Conservation (phyloP, 64 coral and sea anemone species). For the Montipora cactus region DNA sequence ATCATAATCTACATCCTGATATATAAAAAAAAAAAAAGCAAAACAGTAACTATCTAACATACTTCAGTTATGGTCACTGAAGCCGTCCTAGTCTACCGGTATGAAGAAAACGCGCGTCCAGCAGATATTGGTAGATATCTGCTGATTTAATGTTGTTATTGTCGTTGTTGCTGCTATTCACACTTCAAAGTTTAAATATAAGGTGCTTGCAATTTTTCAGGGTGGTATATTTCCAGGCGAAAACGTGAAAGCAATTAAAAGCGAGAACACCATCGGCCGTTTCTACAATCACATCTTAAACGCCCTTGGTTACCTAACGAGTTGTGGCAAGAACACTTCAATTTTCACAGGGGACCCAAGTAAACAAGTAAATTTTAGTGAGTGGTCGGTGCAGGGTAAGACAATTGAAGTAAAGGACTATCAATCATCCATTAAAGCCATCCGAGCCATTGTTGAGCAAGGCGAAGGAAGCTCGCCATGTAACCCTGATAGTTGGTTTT, state of each 20-base stretch:
- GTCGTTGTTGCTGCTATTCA: too few relatives aligned
- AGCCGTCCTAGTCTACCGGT: too few relatives aligned
- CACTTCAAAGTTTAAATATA: too few relatives aligned
- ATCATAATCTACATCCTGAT: too few relatives aligned
- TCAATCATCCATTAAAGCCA: slow-evolving; percentile 56
- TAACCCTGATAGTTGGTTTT: slow-evolving; percentile 66
- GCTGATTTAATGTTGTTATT: too few relatives aligned
- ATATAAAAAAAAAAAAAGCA: too few relatives aligned
- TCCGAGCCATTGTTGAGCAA: slow-evolving; percentile 69
- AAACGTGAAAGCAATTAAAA: background rate
- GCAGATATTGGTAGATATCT: too few relatives aligned
- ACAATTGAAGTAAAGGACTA: slow-evolving; percentile 55
- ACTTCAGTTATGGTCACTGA: too few relatives aligned
- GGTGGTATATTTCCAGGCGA: background rate
- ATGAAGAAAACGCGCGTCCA: too few relatives aligned
- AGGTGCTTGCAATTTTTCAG: too few relatives aligned
- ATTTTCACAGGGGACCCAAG: slow-evolving; percentile 78
- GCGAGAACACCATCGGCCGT: slow-evolving; percentile 81
- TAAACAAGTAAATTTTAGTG: slow-evolving; percentile 31
- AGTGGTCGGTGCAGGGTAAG: slow-evolving; percentile 57
- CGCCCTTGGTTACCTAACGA: slow-evolving; percentile 67
- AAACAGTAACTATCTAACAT: too few relatives aligned
- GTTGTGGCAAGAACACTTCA: slow-evolving; percentile 69
- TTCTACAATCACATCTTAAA: slow-evolving; percentile 86
- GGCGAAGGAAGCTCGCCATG: slow-evolving; percentile 80